These are phyloP conservation scores for Rhincodon typus DNA, from an alignment of 2,797 vertebrate species.

Conservation along the genomic window DNA sequence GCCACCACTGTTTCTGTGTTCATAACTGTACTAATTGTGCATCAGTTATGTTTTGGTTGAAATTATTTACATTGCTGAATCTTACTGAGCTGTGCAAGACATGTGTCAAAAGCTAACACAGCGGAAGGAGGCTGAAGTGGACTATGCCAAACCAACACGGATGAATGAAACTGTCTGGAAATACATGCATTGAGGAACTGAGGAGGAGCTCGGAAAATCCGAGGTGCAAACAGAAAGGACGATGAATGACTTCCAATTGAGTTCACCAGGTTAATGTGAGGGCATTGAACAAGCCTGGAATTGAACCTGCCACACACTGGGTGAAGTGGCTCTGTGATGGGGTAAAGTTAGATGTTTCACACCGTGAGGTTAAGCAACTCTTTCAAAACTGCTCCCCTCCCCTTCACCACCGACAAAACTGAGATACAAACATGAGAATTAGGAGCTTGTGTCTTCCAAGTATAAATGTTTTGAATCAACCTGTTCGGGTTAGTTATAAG, in stretches of 20 bases:
- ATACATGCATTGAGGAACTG: neutral
- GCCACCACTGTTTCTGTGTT: too few relatives aligned
- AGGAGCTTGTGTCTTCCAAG: neutral
- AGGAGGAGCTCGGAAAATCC: neutral
- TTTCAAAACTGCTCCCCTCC: neutral
- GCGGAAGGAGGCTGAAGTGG: neutral
- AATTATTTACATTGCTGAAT: neutral
- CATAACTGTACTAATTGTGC: too few relatives aligned
- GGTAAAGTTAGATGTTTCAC: too few relatives aligned
- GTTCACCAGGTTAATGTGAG: neutral
- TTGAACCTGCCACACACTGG: neutral
- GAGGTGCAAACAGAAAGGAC: neutral
- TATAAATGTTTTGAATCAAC: neutral
- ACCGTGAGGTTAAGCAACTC: neutral
- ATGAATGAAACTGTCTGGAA: neutral
- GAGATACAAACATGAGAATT: too few relatives aligned
- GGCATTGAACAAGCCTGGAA: neutral
- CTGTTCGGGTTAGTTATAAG: too few relatives aligned
- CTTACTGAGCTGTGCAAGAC: neutral
- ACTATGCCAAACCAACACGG: neutral
- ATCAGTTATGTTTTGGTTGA: neutral
- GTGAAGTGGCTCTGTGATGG: too few relatives aligned
- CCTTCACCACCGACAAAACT: neutral
- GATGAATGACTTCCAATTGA: neutral
- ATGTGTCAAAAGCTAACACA: neutral